Conservation (phyloP, 2,888 invertebrate genomes). For the Pyrochroa serraticornis region DNA sequence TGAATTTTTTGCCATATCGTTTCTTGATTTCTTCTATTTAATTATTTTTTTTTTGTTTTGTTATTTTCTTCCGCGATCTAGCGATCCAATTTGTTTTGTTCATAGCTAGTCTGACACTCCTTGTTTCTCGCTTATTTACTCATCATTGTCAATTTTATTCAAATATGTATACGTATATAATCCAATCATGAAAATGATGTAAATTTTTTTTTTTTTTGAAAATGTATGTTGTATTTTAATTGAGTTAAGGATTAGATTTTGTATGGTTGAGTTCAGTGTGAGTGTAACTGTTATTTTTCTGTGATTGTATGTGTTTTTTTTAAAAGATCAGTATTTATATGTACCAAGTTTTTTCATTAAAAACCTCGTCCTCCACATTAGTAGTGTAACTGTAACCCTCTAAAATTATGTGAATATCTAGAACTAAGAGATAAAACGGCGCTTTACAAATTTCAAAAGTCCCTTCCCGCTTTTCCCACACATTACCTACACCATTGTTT, state of each 20-base stretch:
- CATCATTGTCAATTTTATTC: slow-evolving; percentile 15
- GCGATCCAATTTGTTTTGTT: slow-evolving; percentile 37
- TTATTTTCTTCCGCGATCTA: slow-evolving; percentile 21
- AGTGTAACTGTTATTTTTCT: slow-evolving; percentile 54
- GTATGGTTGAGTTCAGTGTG: slow-evolving; percentile 45
- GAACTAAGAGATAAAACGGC: no score
- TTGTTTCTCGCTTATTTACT: slow-evolving; percentile 27
- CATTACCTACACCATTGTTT: no score
- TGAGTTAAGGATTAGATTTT: slow-evolving; percentile 40
- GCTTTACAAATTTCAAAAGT: no score
- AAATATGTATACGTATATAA: slow-evolving; percentile 31
- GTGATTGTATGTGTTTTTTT: slow-evolving; percentile 53
- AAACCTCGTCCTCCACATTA: not conserved
- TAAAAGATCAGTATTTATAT: slow-evolving; percentile 52
- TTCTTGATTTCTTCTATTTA: slow-evolving; percentile 35
- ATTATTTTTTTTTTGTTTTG: slow-evolving; percentile 31
- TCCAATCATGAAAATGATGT: slow-evolving; percentile 48
- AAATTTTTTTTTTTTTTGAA: slow-evolving; percentile 7
- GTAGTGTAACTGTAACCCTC: no score
- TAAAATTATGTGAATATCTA: no score
- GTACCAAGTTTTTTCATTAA: not conserved
- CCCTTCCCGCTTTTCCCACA: no score
- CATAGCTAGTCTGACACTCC: slow-evolving; percentile 47
- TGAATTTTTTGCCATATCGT: slow-evolving; percentile 55
- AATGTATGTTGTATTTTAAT: slow-evolving; percentile 33